Evolutionary conservation across 2,797 vertebrate genomes (phyloP).

Genomic region (Sarcophilus harrisii): DNA sequence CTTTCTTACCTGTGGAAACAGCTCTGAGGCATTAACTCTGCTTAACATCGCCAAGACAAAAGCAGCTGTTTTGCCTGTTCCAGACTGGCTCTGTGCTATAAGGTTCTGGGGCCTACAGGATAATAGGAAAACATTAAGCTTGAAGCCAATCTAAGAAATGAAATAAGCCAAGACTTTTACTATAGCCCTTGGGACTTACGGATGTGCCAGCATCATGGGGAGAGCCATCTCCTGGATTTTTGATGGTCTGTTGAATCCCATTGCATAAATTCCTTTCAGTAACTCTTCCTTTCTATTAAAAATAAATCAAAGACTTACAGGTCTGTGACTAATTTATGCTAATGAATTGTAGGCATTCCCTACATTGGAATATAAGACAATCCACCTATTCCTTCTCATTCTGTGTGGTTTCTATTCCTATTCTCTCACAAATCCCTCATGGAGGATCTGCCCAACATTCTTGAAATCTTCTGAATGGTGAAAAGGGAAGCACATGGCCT

Average conservation of each 20-base stretch:
- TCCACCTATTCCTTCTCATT: neutral
- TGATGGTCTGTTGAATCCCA: conserved; percentile 88
- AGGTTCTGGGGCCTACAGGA: conserved; percentile 87
- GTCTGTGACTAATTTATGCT: neutral
- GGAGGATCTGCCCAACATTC: neutral
- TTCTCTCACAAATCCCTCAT: neutral
- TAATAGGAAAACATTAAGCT: conserved; percentile 55
- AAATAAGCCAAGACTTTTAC: conserved; percentile 21
- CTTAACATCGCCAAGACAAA: conserved; percentile 89
- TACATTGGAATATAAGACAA: neutral
- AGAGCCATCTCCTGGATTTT: conserved; percentile 86
- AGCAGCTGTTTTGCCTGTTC: conserved; percentile 88
- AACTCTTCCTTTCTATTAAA: conserved; percentile 83
- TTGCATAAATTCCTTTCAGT: conserved; percentile 83
- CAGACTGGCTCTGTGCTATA: conserved; percentile 89
- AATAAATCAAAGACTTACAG: neutral
- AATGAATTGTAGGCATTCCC: neutral
- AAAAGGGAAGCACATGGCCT: neutral
- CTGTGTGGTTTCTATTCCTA: neutral
- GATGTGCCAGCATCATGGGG: conserved; percentile 83
- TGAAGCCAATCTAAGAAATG: conserved; percentile 13
- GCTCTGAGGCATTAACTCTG: conserved; percentile 81
- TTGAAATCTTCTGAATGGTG: neutral
- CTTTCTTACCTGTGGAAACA: conserved; percentile 85
- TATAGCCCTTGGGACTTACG: conserved; percentile 83